phyloP scores from a whole-genome alignment of 2,888 invertebrate species.

The Yponomeuta evonymella region DNA sequence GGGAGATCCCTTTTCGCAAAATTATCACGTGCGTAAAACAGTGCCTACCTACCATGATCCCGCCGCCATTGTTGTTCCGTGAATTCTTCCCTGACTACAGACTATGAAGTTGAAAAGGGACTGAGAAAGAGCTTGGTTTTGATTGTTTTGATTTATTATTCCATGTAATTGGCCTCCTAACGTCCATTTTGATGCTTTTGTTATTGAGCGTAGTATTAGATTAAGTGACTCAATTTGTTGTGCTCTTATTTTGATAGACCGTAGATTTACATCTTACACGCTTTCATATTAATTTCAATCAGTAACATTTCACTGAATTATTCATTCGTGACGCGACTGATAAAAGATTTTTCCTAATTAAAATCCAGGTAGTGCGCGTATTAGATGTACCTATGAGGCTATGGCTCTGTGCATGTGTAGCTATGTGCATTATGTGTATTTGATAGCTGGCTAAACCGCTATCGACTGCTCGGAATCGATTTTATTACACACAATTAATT shows the following conservation, averaged over 20 bases:
- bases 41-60: conserved; percentile 18
- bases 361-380: background rate
- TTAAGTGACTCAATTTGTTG: background rate
- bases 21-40: conserved; percentile 50
- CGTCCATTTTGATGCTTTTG: background rate
- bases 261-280: background rate
- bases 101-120: conserved; percentile 15
- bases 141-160: conserved; percentile 17
- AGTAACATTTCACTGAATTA: background rate
- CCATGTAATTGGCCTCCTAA: conserved; percentile 18
- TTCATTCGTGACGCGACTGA: conserved; percentile 1
- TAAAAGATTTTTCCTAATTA: conserved; percentile 10
- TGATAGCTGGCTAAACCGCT: conserved; percentile 23
- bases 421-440: background rate
- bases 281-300: background rate
- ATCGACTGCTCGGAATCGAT: conserved; percentile 57
- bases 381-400: background rate
- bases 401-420: background rate
- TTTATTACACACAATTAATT: conserved; percentile 64
- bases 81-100: background rate
- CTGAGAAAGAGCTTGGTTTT: conserved; percentile 25
- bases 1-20: conserved; percentile 43
- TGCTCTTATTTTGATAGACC: background rate
- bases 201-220: background rate
- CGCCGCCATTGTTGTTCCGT: conserved; percentile 9